Conservation (phyloP, 2,797 vertebrate species). For the Lacerta bilineata region DNA sequence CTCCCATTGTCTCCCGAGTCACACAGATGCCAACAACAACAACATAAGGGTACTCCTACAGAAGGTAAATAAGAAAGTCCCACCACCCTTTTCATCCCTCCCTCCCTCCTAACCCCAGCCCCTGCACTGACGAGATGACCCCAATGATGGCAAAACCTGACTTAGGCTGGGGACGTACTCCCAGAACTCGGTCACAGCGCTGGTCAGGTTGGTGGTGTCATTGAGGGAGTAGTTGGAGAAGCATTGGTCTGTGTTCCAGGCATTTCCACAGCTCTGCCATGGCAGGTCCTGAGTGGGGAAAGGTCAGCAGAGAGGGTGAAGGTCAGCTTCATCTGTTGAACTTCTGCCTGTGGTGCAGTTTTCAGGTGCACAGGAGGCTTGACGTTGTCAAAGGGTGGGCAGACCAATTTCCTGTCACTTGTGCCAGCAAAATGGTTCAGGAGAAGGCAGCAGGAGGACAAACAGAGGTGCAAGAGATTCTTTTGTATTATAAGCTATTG, state of each 20-base stretch:
- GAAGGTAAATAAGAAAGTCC: background rate
- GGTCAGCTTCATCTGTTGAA: background rate
- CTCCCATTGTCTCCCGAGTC: too few relatives aligned
- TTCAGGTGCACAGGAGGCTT: too few relatives aligned
- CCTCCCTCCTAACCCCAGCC: background rate
- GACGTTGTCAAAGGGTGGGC: background rate
- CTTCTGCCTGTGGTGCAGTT: background rate
- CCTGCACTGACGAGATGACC: accelerated
- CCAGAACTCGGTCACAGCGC: slow-evolving; percentile 93
- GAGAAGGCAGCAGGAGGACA: background rate
- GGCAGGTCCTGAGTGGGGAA: slow-evolving; percentile 84
- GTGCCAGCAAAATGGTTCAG: background rate
- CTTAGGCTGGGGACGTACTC: slow-evolving; percentile 84
- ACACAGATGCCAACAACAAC: too few relatives aligned
- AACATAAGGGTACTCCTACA: background rate
- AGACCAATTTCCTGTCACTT: background rate
- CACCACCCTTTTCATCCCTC: background rate
- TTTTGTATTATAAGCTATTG: background rate
- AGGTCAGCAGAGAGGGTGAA: background rate
- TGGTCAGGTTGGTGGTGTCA: slow-evolving; percentile 92
- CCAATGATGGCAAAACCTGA: slow-evolving; percentile 41
- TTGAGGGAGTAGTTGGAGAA: slow-evolving; percentile 92
- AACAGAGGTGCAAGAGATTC: background rate
- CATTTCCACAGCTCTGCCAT: slow-evolving; percentile 90
- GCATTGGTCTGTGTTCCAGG: slow-evolving; percentile 91